These are phyloP conservation scores for Muscicapa striata DNA, from an alignment of 2,797 vertebrate species.

Conservation along the genomic window DNA sequence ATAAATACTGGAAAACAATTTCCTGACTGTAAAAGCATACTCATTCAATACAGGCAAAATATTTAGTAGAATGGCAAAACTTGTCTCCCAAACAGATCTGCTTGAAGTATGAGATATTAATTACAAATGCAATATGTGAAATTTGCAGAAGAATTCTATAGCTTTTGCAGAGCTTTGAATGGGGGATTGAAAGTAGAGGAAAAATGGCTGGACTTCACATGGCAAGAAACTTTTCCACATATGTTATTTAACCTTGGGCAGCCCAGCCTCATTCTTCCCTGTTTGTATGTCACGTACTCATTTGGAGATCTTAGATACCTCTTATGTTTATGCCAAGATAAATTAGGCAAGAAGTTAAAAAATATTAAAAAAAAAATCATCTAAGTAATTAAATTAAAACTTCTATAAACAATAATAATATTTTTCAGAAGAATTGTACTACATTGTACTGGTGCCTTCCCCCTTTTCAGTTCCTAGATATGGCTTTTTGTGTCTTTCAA, in stretches of 20 bases:
- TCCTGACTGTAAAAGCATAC: neutral
- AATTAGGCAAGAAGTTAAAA: neutral
- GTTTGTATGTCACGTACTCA: neutral
- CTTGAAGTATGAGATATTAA: neutral
- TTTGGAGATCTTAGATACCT: neutral
- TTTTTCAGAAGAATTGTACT: neutral
- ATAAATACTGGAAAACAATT: slow-evolving; percentile 11
- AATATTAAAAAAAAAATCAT: neutral
- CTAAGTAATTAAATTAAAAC: neutral
- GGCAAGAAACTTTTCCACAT: neutral
- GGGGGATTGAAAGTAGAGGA: neutral
- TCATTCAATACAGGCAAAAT: neutral
- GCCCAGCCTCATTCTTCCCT: neutral
- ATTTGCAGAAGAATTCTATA: neutral
- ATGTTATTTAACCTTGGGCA: neutral
- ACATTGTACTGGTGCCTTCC: neutral
- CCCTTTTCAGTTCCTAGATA: neutral
- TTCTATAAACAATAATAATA: neutral
- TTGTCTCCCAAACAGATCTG: neutral
- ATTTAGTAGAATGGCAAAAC: neutral
- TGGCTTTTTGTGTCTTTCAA: neutral
- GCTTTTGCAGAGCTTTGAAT: neutral
- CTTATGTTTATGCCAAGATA: neutral
- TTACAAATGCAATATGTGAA: neutral
- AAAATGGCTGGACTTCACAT: neutral